phyloP scores from a whole-genome alignment of 2,888 invertebrate species.

The Ellobium chinense region DNA sequence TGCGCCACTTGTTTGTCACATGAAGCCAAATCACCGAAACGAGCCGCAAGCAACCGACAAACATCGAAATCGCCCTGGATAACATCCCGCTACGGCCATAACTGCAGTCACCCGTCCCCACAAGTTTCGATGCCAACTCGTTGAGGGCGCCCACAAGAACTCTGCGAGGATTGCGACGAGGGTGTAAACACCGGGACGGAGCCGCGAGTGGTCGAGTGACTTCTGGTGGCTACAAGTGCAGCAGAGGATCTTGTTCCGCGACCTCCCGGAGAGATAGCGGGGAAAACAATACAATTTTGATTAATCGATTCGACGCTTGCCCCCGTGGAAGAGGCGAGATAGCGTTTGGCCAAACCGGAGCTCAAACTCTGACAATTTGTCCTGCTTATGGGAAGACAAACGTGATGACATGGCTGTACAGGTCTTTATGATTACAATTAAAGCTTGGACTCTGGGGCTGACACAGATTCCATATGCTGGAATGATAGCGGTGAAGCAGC shows the following conservation, averaged over 20 bases:
- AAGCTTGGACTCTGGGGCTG: too few species aligned
- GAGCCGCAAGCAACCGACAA: slow-evolving; percentile 6
- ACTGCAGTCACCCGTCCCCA: background rate
- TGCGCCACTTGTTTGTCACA: slow-evolving; percentile 20
- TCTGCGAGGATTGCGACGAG: background rate
- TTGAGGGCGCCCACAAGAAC: background rate
- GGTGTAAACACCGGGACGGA: slow-evolving; percentile 20
- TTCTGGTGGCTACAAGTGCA: background rate
- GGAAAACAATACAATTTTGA: background rate
- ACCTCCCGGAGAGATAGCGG: background rate
- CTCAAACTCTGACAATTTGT: slow-evolving; percentile 17
- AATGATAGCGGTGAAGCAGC: too few species aligned
- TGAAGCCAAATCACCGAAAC: slow-evolving; percentile 18
- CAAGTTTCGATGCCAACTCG: slow-evolving; percentile 3
- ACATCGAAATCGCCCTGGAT: slow-evolving; percentile 22
- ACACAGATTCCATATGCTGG: too few species aligned
- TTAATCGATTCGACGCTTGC: slow-evolving; percentile 16
- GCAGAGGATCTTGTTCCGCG: background rate
- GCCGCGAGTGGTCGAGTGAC: background rate
- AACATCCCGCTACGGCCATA: background rate
- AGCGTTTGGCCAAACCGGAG: slow-evolving; percentile 6
- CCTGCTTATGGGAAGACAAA: slow-evolving; percentile 1
- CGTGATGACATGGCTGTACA: background rate
- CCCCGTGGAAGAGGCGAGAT: background rate
- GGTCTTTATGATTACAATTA: background rate